Conservation (phyloP, 2,888 invertebrate species). For the Tenthredo notha region DNA sequence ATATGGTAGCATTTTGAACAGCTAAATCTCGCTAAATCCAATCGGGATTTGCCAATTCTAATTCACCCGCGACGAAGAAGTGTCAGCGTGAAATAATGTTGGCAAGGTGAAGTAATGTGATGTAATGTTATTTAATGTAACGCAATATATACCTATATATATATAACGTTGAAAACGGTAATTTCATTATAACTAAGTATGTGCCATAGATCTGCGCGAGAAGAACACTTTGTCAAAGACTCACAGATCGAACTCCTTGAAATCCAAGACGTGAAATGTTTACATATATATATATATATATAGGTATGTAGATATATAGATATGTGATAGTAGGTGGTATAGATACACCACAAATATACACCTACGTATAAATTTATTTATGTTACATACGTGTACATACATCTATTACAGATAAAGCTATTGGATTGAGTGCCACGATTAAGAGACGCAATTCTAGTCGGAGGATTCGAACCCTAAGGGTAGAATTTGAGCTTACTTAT, state of each 20-base stretch:
- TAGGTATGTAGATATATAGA: neutral
- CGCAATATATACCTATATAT: too few species aligned
- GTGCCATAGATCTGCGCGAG: neutral
- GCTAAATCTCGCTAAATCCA: neutral
- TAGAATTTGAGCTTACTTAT: too few species aligned
- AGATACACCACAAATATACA: too few species aligned
- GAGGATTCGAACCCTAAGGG: too few species aligned
- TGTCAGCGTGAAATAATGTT: neutral
- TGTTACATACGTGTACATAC: neutral
- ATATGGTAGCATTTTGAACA: neutral
- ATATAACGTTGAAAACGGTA: neutral
- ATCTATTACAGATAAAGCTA: slow-evolving; percentile 1
- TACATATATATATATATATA: neutral
- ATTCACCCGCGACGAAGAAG: neutral
- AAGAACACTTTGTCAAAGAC: neutral
- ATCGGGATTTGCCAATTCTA: slow-evolving; percentile 5
- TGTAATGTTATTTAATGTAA: neutral
- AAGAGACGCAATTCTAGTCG: too few species aligned
- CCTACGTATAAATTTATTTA: neutral
- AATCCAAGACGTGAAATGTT: slow-evolving; percentile 3
- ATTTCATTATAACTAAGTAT: slow-evolving; percentile 12
- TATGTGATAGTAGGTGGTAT: too few species aligned
- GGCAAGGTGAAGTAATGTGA: neutral
- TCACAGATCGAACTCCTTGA: neutral
- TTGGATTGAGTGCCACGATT: neutral